Conservation (phyloP, 1,140 invertebrate species). For the Phthorimaea operculella region DNA sequence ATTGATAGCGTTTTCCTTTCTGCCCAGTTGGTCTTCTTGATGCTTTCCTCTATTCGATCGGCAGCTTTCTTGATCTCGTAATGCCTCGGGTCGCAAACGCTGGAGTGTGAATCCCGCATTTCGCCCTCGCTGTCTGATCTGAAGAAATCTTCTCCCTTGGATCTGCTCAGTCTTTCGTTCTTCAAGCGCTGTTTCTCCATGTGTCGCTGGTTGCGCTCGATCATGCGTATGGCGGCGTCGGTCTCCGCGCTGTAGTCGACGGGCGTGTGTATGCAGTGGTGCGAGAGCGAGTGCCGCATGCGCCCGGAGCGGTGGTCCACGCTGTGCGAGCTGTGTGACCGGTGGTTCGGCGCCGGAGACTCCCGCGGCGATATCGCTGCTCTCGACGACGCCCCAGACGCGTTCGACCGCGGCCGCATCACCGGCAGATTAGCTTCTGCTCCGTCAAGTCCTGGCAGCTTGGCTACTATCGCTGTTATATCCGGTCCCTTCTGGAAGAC, state of each 20-base stretch:
- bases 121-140: conserved; percentile 51
- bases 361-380: conserved; percentile 48
- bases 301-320: conserved; percentile 59
- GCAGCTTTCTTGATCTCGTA: conserved; percentile 49
- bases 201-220: conserved; percentile 64
- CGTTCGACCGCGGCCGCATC: conserved; percentile 66
- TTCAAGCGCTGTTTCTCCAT: conserved; percentile 55
- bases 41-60: conserved; percentile 55
- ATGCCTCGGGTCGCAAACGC: conserved; percentile 29
- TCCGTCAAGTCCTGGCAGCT: conserved; percentile 70
- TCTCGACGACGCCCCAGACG: conserved; percentile 67
- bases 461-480: conserved; percentile 67
- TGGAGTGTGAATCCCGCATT: conserved; percentile 25
- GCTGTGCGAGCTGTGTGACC: conserved; percentile 59
- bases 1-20: conserved; percentile 58
- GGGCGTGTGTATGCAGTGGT: conserved; percentile 55
- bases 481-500: conserved; percentile 71
- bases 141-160: conserved; percentile 44
- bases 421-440: conserved; percentile 60
- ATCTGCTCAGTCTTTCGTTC: conserved; percentile 35
- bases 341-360: conserved; percentile 35
- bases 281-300: conserved; percentile 57
- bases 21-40: conserved; percentile 63
- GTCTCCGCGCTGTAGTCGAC: conserved; percentile 69
- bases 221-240: conserved; percentile 66